Percentiles rank a stretch among this genome's conserved stretches.
Evolutionary conservation across 2,113 vertebrate genomes (phyloP).

Genomic region (Pterophyllum scalare): DNA sequence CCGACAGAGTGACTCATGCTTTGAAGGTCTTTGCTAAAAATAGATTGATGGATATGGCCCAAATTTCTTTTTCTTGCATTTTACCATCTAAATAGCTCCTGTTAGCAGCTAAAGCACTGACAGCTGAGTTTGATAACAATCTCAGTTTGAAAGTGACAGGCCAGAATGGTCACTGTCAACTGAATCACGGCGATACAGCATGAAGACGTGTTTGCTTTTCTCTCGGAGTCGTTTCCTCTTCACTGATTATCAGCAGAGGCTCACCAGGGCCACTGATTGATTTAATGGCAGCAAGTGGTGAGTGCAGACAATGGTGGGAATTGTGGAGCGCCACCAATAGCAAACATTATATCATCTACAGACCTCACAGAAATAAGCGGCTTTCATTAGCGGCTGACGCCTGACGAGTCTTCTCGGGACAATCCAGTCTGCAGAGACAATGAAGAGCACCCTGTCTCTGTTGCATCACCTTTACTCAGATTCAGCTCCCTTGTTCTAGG

Average conservation of each 20-base stretch:
- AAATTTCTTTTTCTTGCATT: background rate
- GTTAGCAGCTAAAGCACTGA: background rate
- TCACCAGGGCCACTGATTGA: conserved; percentile 24
- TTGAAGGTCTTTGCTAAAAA: conserved; percentile 9
- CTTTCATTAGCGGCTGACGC: conserved; percentile 50
- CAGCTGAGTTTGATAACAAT: background rate
- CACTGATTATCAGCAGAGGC: conserved; percentile 31
- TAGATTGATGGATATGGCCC: conserved; percentile 32
- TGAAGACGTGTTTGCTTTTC: background rate
- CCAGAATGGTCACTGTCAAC: background rate
- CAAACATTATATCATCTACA: conserved; percentile 12
- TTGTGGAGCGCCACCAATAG: background rate
- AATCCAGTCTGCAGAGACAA: conserved; percentile 7
- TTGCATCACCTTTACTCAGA: background rate
- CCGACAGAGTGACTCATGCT: conserved; percentile 36
- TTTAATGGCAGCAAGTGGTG: conserved; percentile 36
- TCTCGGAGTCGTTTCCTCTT: background rate
- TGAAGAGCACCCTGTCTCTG: background rate
- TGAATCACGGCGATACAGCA: background rate
- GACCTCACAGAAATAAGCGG: conserved; percentile 30
- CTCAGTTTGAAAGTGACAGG: background rate
- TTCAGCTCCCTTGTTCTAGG: background rate
- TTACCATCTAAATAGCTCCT: conserved; percentile 3
- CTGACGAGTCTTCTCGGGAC: conserved; percentile 26
- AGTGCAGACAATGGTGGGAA: conserved; percentile 15